Base-by-base conservation (phyloP, 2,888 invertebrate genomes). In the Athetis lepigone region DNA sequence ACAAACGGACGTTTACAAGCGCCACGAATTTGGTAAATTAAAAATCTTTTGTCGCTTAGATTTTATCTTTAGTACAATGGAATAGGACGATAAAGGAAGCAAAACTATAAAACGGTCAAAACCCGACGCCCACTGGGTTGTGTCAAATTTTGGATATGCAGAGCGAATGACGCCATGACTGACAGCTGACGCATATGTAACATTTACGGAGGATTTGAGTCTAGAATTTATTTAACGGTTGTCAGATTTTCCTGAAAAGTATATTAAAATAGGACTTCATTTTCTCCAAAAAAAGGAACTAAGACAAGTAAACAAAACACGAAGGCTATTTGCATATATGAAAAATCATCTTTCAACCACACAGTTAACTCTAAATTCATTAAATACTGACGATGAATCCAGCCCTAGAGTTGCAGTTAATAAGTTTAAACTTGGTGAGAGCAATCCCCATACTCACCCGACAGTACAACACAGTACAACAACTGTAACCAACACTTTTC, bases 31-130 rank as follows among this genome's bases (percentile, higher is more conserved):
- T 67, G 52, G 75, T 75, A 65, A 75, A 75, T 79, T 78, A 73
- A 74, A 75, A 75, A 72, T 65, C 75, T 75, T 77, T 80, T 81
- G 81, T 81, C 65, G 74, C 70, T 71, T 59, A 75, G 79, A 75
- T 73, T 70, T 75, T 76, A 82, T 82, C 82, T 79, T 75, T 61
- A 75, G 56, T 46, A 82, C 77, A 82, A 82, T 79, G 79, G 68
- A 59, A 56, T 63, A 67, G 70, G 64, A 74, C 77, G 65, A 58
- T 76, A 88, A 87, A 77, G 84, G 85, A 82, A 80, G 75, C 70
- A 63, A 81, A 75, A 57, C 76, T 79, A 85, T 87, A 85, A 88
- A 87, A 79, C 81, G 82, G 82, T 67, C 83, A 81, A 77, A 82
- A 78, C 78, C 81, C 77, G 57, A 43, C 83, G 75, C 85, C 83